phyloP scores from a whole-genome alignment of 2,797 vertebrate genomes.

The Nannoperca obscura region DNA sequence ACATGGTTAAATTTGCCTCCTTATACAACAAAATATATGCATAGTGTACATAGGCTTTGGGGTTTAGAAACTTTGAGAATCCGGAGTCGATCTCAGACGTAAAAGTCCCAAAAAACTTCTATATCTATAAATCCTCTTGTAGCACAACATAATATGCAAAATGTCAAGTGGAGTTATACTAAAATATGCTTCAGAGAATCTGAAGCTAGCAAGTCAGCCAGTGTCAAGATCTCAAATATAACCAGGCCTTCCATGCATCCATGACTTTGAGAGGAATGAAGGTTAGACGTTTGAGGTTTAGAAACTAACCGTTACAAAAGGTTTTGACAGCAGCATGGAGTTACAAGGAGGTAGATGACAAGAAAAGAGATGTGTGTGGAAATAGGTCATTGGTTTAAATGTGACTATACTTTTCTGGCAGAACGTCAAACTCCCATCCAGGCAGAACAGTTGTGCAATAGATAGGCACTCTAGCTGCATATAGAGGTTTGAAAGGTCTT shows the following conservation, averaged over 20 bases:
- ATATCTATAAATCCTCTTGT: constrained; percentile 40
- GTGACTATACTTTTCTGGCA: constrained; percentile 24
- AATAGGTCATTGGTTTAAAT: constrained; percentile 17
- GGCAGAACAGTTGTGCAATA: constrained; percentile 41
- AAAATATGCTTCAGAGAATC: constrained; percentile 48
- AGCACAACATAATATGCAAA: constrained; percentile 71
- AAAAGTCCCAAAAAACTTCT: background rate
- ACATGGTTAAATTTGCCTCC: constrained; percentile 36
- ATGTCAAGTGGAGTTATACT: constrained; percentile 36
- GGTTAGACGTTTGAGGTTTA: constrained; percentile 1
- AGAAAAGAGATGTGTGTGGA: constrained; percentile 25
- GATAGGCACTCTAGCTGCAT: constrained; percentile 21
- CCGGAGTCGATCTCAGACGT: constrained; percentile 23
- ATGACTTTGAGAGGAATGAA: constrained; percentile 10
- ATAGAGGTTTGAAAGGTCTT: background rate
- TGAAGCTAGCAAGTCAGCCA: constrained; percentile 52
- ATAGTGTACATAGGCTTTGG: constrained; percentile 15
- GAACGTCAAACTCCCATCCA: constrained; percentile 31
- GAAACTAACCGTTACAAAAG: background rate
- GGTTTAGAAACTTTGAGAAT: constrained; percentile 27
- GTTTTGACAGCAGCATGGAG: constrained; percentile 4
- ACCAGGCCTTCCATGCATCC: constrained; percentile 16
- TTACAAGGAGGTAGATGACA: constrained; percentile 3
- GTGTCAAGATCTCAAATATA: constrained; percentile 39
- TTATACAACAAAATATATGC: constrained; percentile 30